A percentile compares a stretch with the other conserved stretches of the same genome.
Conservation (phyloP, 2,888 invertebrate genomes). For the Sepiola atlantica region DNA sequence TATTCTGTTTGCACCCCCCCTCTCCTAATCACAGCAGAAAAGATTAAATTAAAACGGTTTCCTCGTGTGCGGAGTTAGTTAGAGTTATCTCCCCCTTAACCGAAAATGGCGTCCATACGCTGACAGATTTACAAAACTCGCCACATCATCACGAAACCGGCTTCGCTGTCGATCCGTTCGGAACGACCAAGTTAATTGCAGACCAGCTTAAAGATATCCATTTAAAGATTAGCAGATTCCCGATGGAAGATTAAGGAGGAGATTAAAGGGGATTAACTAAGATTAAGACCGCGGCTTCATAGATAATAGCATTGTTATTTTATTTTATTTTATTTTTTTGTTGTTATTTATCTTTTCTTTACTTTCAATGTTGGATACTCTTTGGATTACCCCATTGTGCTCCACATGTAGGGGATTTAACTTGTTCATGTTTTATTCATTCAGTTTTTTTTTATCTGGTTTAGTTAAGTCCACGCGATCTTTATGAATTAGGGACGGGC, state of each 20-base stretch:
- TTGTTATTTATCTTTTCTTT: not conserved
- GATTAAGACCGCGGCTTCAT: not conserved
- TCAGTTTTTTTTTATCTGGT: not conserved
- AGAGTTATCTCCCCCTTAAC: not conserved
- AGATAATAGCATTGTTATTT: not conserved
- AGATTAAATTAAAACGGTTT: not conserved
- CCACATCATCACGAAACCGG: not conserved
- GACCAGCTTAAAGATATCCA: not conserved
- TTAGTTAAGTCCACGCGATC: too few relatives aligned
- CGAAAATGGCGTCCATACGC: not conserved
- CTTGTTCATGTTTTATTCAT: not conserved
- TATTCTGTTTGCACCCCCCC: not conserved
- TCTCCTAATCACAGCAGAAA: too few relatives aligned
- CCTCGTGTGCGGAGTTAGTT: not conserved
- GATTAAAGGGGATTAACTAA: not conserved
- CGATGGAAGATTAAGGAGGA: not conserved
- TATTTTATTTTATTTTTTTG: not conserved
- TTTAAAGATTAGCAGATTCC: constrained; percentile 6
- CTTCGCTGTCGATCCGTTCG: not conserved
- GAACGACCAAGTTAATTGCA: not conserved
- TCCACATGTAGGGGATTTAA: not conserved
- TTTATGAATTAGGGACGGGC: too few relatives aligned
- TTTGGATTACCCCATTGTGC: too few relatives aligned
- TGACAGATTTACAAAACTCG: not conserved
- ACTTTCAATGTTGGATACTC: too few relatives aligned